Percentiles rank a stretch among this genome's conserved stretches.
phyloP scores from a whole-genome alignment of 2,888 invertebrate genomes.

The Sympetrum striolatum region DNA sequence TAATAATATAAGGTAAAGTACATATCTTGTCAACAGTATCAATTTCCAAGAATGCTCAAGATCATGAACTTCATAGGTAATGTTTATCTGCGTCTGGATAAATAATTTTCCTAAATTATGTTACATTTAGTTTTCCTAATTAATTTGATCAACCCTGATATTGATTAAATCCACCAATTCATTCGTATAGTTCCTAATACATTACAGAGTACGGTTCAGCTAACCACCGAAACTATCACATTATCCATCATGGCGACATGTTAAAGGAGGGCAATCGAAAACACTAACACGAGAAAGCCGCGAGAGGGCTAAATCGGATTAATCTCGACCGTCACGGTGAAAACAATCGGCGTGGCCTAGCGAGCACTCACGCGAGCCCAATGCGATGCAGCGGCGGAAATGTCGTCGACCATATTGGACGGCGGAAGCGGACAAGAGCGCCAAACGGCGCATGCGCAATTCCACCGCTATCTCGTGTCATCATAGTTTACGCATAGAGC shows the following conservation, averaged over 20 bases:
- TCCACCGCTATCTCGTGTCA: not conserved
- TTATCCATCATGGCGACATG: not conserved
- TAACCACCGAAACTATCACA: not conserved
- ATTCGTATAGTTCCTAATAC: not conserved
- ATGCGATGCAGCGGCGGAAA: conserved; percentile 8
- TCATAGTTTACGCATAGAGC: not conserved
- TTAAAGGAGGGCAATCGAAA: conserved; percentile 40
- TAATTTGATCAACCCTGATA: too few species aligned
- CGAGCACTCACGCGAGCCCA: not conserved
- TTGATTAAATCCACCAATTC: not conserved
- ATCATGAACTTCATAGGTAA: too few species aligned
- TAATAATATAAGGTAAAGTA: too few species aligned
- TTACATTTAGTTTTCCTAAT: too few species aligned
- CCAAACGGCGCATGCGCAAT: conserved; percentile 20
- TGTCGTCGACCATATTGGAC: conserved; percentile 1
- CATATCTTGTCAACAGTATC: too few species aligned
- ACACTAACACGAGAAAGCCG: not conserved
- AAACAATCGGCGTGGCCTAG: not conserved
- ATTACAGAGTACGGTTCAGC: not conserved
- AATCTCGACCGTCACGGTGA: not conserved
- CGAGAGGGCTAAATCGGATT: conserved; percentile 20
- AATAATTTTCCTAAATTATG: too few species aligned
- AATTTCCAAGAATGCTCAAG: too few species aligned
- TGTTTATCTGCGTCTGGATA: too few species aligned
- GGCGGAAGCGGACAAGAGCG: not conserved